Evolutionary conservation across 2,888 invertebrate species (phyloP).

Genomic region (Seira musarum): DNA sequence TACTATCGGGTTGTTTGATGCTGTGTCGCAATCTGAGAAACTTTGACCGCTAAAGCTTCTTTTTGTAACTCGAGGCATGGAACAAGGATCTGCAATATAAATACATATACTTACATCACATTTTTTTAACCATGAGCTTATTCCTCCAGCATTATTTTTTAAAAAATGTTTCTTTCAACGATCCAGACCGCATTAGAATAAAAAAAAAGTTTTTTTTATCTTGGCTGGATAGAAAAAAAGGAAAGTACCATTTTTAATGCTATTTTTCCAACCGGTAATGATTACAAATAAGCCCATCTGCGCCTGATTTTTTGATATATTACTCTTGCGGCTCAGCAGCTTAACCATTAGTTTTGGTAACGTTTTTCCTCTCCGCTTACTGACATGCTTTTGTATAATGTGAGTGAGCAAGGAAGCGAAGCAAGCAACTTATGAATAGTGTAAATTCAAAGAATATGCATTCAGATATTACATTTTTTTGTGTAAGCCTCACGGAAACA

Average conservation of each 20-base stretch:
- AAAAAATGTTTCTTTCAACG: not conserved
- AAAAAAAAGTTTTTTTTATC: not conserved
- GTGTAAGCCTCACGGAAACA: not conserved
- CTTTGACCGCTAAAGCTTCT: too few species aligned
- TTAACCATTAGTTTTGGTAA: slow-evolving; percentile 50
- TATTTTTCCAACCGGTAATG: slow-evolving; percentile 69
- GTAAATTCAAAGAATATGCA: slow-evolving; percentile 7
- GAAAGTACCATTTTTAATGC: slow-evolving; percentile 68
- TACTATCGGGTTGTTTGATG: too few species aligned
- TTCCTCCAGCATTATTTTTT: too few species aligned
- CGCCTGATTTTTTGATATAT: slow-evolving; percentile 70
- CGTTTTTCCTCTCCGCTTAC: slow-evolving; percentile 10
- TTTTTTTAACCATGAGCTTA: too few species aligned
- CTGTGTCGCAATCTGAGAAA: too few species aligned
- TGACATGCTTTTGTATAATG: slow-evolving; percentile 1
- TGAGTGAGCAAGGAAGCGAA: not conserved
- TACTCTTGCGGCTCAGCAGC: slow-evolving; percentile 64
- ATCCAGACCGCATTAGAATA: not conserved
- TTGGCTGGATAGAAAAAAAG: slow-evolving; percentile 15
- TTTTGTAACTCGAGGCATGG: too few species aligned
- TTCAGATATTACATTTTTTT: slow-evolving; percentile 7
- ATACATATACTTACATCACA: too few species aligned
- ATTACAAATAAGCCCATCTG: slow-evolving; percentile 70
- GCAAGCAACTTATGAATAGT: slow-evolving; percentile 2
- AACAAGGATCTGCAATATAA: too few species aligned